Evolutionary conservation across 2,888 invertebrate species (phyloP).

Genomic region (Lathronympha strigana): DNA sequence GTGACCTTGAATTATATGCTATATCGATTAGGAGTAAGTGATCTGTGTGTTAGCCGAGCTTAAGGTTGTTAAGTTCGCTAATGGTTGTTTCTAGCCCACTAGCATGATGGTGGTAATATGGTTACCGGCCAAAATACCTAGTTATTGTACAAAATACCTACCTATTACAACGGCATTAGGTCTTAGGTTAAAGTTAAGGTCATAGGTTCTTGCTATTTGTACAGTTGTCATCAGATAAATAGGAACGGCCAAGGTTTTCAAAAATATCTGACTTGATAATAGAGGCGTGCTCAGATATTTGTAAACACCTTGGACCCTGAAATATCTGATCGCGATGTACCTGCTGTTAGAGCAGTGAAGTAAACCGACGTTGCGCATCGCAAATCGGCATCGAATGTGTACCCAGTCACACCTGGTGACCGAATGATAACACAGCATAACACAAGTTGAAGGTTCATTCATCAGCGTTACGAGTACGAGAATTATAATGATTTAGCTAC

Average conservation of each 20-base stretch:
- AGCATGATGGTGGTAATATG: neutral
- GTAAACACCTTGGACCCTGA: too few relatives aligned
- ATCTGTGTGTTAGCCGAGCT: neutral
- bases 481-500: constrained; percentile 23
- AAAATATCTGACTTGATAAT: too few relatives aligned
- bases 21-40: neutral
- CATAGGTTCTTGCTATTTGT: too few relatives aligned
- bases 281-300: too few relatives aligned
- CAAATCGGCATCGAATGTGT: neutral
- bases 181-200: too few relatives aligned
- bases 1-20: too few relatives aligned
- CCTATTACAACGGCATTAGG: too few relatives aligned
- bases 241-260: too few relatives aligned
- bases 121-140: neutral
- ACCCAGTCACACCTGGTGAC: neutral
- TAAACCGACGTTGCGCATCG: neutral
- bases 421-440: neutral
- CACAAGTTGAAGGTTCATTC: constrained; percentile 1
- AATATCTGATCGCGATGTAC: too few relatives aligned
- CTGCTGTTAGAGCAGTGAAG: too few relatives aligned
- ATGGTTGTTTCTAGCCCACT: neutral
- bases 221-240: too few relatives aligned
- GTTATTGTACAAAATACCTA: too few relatives aligned
- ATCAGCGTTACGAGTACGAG: constrained; percentile 16
- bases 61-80: constrained; percentile 6